These are phyloP conservation scores for Pediacus dermestoides DNA, from an alignment of 2,888 invertebrate species.

Conservation along the genomic window DNA sequence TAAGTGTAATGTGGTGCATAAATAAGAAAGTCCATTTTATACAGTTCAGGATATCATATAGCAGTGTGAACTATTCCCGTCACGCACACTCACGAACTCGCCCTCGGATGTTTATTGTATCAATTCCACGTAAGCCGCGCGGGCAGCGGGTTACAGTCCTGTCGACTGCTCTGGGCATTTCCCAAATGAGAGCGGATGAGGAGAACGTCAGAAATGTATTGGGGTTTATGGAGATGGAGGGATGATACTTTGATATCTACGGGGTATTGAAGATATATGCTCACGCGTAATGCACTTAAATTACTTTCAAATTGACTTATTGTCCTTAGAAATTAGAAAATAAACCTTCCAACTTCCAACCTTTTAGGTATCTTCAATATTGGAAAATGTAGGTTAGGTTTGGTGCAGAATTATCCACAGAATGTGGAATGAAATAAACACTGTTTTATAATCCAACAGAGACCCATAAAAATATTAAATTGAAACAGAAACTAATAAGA, in stretches of 20 bases:
- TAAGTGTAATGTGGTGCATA: constrained; percentile 5
- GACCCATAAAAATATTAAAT: no score
- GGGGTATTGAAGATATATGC: constrained; percentile 24
- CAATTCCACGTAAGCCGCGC: constrained; percentile 37
- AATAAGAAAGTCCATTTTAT: not conserved
- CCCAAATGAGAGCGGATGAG: constrained; percentile 38
- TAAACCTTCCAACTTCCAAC: no score
- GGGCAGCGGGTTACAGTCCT: constrained; percentile 26
- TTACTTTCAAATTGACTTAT: no score
- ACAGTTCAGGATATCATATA: not conserved
- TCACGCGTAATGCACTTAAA: constrained; percentile 20
- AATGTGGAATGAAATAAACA: no score
- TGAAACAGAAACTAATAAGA: no score
- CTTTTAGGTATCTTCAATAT: no score
- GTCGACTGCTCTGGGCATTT: constrained; percentile 32
- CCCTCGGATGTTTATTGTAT: constrained; percentile 43
- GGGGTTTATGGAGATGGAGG: constrained; percentile 38
- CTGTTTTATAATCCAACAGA: no score
- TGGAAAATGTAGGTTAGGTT: no score
- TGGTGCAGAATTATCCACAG: no score
- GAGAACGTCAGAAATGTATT: constrained; percentile 38
- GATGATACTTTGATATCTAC: constrained; percentile 33
- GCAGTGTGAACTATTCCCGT: constrained; percentile 28
- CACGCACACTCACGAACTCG: constrained; percentile 35
- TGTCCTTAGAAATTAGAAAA: no score